Percentiles rank a stretch among this genome's conserved stretches.
phyloP scores from a whole-genome alignment of 2,113 vertebrate genomes.

The Myotis yumanensis region DNA sequence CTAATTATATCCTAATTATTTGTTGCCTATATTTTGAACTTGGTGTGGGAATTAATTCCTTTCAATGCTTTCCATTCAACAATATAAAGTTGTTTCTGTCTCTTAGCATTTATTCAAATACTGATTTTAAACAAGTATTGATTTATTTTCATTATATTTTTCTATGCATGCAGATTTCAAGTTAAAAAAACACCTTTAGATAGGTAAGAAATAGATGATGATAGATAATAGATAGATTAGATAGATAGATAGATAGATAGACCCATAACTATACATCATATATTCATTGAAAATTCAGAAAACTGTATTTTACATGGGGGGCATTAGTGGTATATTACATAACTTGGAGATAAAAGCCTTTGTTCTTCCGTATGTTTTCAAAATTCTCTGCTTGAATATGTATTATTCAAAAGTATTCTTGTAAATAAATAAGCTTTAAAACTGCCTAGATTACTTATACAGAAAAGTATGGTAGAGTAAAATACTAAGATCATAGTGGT shows the following conservation, averaged over 20 bases:
- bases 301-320: background rate
- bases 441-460: background rate
- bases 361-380: background rate
- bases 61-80: background rate
- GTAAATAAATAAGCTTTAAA: background rate
- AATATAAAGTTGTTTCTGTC: background rate
- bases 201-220: background rate
- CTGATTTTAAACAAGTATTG: background rate
- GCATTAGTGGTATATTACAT: background rate
- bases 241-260: background rate
- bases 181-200: background rate
- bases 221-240: background rate
- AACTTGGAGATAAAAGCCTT: background rate
- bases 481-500: background rate
- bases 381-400: background rate
- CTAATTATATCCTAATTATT: background rate
- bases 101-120: background rate
- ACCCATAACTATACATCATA: background rate
- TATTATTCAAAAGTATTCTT: background rate
- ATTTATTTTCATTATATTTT: conserved; percentile 1
- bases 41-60: background rate
- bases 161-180: background rate
- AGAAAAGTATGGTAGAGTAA: background rate
- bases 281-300: background rate
- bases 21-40: background rate